phyloP scores from a whole-genome alignment of 2,113 vertebrate genomes.

The Ptyas mucosa region DNA sequence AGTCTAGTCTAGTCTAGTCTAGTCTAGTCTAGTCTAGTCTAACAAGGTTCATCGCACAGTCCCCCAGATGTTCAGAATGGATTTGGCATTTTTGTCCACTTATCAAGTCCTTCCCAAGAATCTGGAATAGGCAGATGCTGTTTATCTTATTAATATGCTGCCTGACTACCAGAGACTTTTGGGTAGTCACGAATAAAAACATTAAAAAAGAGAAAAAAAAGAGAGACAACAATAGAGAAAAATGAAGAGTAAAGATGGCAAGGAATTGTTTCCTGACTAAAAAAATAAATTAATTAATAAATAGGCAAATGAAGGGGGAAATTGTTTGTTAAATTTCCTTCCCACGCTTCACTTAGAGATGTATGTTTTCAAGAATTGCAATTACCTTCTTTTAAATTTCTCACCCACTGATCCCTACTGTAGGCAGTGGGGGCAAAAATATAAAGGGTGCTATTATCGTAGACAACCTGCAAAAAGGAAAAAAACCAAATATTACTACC shows the following conservation, averaged over 20 bases:
- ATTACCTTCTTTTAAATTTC: constrained; percentile 87
- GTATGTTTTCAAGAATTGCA: neutral
- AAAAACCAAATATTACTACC: neutral
- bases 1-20: no score
- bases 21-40: no score
- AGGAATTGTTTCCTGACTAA: neutral
- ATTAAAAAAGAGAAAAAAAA: neutral
- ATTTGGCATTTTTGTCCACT: neutral
- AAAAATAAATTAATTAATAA: neutral
- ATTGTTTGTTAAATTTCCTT: neutral
- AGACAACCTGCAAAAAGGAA: constrained; percentile 77
- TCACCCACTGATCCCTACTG: constrained; percentile 86
- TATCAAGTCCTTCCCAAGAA: neutral
- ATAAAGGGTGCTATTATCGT: constrained; percentile 85
- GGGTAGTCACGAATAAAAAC: neutral
- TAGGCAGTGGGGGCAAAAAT: constrained; percentile 85
- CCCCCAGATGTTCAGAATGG: no score
- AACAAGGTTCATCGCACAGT: neutral
- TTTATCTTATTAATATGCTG: neutral
- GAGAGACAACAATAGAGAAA: neutral
- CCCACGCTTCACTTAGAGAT: neutral
- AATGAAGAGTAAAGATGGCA: neutral
- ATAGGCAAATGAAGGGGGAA: neutral
- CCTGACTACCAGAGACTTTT: neutral
- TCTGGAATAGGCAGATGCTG: neutral